Evolutionary conservation across 2,113 vertebrate species (phyloP), one percentile per base, ranked within the genome.

Genomic region (Pelecanus crispus): DNA sequence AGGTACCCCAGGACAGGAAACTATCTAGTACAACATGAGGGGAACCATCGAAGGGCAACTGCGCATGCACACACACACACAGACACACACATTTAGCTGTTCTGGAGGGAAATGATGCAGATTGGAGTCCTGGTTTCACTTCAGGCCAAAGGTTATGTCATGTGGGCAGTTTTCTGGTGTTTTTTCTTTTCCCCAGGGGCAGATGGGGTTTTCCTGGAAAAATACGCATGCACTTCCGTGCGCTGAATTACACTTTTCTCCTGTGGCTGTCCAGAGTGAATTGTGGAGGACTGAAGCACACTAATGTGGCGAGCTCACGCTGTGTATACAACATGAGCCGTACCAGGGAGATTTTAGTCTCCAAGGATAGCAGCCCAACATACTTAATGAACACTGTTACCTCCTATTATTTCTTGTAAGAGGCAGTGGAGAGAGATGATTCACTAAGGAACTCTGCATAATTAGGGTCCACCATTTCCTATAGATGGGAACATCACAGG

Each of bases 401-500:
- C 36, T 86, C 79, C 91, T 93, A 91, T 93, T 92, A 92, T 91
- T 92, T 96, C 80, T 94, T 97, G 92, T 79, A 91, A 81, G 58
- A 92, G 89, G 96, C 88, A 95, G 88, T 53, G 47, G 34, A 95
- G 78, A 91, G 72, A 93, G 80, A 93, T 71, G 52, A 96, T 93
- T 94, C 94, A 94, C 90, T 89, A 86, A 83, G 81, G 90, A 95
- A 95, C 97, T 94, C 92, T 96, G 52, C 94, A 94, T 95, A 97
- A 96, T 96, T 96, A 95, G 83, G 49, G 88, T 92, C 94, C 94
- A 95, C 93, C 81, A 92, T 97, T 96, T 95, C 94, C 92, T 90
- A 90, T 86, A 85, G 95, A 94, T 31, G 66, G 55, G 88, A 97
- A 94, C 85, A 92, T 94, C 86, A 91, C 80, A 95, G 85, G 65